Base-by-base conservation (phyloP, 2,888 invertebrate species). In the Rotaria socialis region DNA sequence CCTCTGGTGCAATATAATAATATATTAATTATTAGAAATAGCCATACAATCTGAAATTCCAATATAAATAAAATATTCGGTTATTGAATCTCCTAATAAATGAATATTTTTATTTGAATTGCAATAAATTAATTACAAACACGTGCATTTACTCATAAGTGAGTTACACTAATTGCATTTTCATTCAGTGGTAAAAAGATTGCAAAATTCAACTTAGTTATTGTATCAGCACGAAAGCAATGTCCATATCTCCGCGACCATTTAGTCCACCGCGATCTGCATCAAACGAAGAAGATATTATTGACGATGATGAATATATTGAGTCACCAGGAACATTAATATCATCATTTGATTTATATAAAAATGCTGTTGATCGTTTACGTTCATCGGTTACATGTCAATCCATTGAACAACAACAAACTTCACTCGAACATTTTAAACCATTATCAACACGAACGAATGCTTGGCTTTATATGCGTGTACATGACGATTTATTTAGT, bases 311-410 rank as follows among this genome's bases (percentile, higher is more conserved):
- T 80, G 80, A 80, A 47, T 80, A 47, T 47, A 47, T 47, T 47
- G 80, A 47, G 43, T 80, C 67, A 35, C 14, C 67, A 4, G 35
- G 67, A 19, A 67, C 67, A 14, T 67, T 67, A 35, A 67, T 67
- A 35, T 67, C 80, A 80, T 80, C 80, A 80, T 80, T 80, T 47
- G 80, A 80, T 80, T 24, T 80, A 11, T 80, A 80, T 47, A 80
- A 80, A 80, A 47, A 80, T 47, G 80, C 80, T 47, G 47, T 80
- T 47, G 80, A 80, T 80, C 24, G 43, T n/a, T 47, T 80, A 43
- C 43, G 80, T 24, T 47, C 24, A 24, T 43, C 80, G 47, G 43
- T 43, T 80, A 47, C 24, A 47, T 47, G 2, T 11, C 43, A 80
- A 47, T 47, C 43, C 3, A 47, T 47, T 24, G 80, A 80, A 80